Evolutionary conservation across 2,888 invertebrate species (phyloP).

Genomic region (Cremastinae sp.): DNA sequence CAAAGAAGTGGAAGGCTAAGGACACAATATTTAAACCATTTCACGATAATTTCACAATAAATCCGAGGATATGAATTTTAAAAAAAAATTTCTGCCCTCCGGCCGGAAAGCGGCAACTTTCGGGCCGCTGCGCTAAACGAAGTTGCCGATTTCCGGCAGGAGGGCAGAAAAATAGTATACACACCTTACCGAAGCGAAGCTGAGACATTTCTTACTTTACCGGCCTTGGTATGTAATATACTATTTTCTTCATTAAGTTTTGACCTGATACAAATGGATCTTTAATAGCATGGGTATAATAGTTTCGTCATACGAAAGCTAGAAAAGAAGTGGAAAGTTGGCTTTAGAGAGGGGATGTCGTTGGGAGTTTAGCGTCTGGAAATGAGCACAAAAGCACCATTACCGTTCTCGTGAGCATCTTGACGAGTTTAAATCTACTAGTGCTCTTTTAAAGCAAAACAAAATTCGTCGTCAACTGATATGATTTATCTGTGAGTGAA

Average conservation of each 20-base stretch:
- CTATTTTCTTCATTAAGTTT: constrained; percentile 1
- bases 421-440: constrained; percentile 19
- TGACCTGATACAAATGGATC: background rate
- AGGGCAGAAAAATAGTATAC: too few species aligned
- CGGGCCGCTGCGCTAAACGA: too few species aligned
- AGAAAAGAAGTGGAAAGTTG: constrained; percentile 44
- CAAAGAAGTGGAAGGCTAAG: background rate
- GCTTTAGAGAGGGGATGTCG: constrained; percentile 21
- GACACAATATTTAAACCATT: background rate
- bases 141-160: too few species aligned
- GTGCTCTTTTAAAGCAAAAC: background rate
- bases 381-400: constrained; percentile 46
- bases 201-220: too few species aligned
- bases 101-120: too few species aligned
- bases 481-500: constrained; percentile 52
- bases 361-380: constrained; percentile 34
- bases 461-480: background rate
- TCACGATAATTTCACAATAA: too few species aligned
- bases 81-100: too few species aligned
- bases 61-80: too few species aligned
- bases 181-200: too few species aligned
- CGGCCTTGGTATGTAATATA: constrained; percentile 1
- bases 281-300: background rate
- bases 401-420: constrained; percentile 37
- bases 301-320: constrained; percentile 6